Conservation (phyloP, 2,888 invertebrate genomes). For the Gymnoscelis rufifasciata region DNA sequence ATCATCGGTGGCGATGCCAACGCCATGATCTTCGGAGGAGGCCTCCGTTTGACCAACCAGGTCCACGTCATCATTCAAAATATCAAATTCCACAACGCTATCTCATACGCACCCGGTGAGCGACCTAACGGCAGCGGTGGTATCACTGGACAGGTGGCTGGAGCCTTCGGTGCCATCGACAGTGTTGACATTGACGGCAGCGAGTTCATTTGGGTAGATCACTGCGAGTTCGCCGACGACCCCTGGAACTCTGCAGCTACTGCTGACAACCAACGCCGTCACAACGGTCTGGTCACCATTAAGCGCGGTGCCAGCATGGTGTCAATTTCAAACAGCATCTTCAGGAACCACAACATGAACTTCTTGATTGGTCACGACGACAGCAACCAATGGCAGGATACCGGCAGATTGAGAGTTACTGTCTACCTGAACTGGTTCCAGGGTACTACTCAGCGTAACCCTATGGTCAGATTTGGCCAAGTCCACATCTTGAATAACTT, state of each 20-base stretch:
- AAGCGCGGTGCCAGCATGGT: not conserved
- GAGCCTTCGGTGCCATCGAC: constrained; percentile 13
- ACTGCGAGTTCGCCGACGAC: constrained; percentile 18
- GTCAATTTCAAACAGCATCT: constrained; percentile 15
- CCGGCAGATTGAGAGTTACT: constrained; percentile 9
- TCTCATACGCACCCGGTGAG: constrained; percentile 14
- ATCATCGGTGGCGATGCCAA: constrained; percentile 14
- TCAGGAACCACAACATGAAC: constrained; percentile 19
- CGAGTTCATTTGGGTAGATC: constrained; percentile 13
- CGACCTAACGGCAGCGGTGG: constrained; percentile 16
- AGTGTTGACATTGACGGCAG: constrained; percentile 5
- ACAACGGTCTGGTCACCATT: constrained; percentile 12
- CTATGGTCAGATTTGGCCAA: constrained; percentile 16
- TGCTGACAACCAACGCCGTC: constrained; percentile 7
- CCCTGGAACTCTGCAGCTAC: constrained; percentile 10
- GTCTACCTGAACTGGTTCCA: constrained; percentile 19
- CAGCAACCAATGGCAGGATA: constrained; percentile 1
- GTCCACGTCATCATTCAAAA: constrained; percentile 18
- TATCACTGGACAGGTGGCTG: constrained; percentile 3
- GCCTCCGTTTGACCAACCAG: constrained; percentile 6
- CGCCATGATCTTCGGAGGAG: constrained; percentile 17
- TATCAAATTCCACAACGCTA: constrained; percentile 10
- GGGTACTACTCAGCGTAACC: constrained; percentile 14
- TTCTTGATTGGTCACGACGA: constrained; percentile 16
- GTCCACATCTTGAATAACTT: constrained; percentile 19